Evolutionary conservation across 2,888 invertebrate species (phyloP).

Genomic region (Tetrapedia diversipes): DNA sequence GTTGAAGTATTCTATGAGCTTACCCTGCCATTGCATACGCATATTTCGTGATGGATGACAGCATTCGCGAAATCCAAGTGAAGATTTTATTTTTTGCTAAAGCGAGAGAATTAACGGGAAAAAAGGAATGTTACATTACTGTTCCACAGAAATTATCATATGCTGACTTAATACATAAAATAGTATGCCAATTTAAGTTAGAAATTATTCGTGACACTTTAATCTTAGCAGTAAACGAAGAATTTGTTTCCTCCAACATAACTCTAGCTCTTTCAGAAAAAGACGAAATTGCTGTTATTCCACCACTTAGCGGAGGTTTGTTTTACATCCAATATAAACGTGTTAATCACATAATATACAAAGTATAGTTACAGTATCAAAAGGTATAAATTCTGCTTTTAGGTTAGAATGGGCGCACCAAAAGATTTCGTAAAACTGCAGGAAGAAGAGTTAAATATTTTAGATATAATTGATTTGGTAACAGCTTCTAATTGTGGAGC

Average conservation of each 20-base stretch:
- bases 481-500: slow-evolving; percentile 92
- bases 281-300: slow-evolving; percentile 96
- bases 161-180: slow-evolving; percentile 85
- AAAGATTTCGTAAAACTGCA: slow-evolving; percentile 90
- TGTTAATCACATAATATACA: background rate
- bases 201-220: slow-evolving; percentile 88
- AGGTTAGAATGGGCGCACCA: slow-evolving; percentile 76
- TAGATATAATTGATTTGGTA: slow-evolving; percentile 87
- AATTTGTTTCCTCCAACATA: slow-evolving; percentile 86
- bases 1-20: slow-evolving; percentile 2
- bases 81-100: slow-evolving; percentile 95
- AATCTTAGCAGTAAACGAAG: slow-evolving; percentile 93
- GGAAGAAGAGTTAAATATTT: slow-evolving; percentile 87
- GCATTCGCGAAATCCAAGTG: slow-evolving; percentile 78
- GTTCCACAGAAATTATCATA: slow-evolving; percentile 85
- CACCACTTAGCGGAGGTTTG: slow-evolving; percentile 96
- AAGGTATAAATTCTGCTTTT: slow-evolving; percentile 41
- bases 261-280: slow-evolving; percentile 86
- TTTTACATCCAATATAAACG: slow-evolving; percentile 3
- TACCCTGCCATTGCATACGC: background rate
- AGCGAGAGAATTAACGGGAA: slow-evolving; percentile 92
- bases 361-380: background rate
- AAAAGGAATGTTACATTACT: slow-evolving; percentile 84
- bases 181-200: slow-evolving; percentile 87
- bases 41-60: slow-evolving; percentile 49